Evolutionary conservation across 2,113 vertebrate species (phyloP), one percentile per base, ranked within the genome.

Genomic region (Anarhynchus alexandrinus): DNA sequence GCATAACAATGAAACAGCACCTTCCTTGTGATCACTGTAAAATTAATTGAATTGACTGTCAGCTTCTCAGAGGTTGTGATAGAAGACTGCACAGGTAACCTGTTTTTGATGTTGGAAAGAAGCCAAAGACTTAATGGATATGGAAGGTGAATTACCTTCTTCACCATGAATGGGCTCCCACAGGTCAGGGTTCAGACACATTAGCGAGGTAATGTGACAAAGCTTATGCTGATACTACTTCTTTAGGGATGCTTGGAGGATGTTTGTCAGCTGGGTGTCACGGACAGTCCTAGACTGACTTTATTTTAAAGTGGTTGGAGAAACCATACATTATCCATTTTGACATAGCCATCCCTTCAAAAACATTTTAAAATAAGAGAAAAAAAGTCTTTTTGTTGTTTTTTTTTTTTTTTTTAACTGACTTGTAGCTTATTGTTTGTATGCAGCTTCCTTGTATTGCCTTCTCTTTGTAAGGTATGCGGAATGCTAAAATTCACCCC

Each of bases 401-500:
- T 1, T 34, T 61, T 29, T 17, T 6, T 26, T 40, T 49, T 14
- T 66, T 64, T 70, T 62, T 74, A 5, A 57, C 14, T 52, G 40
- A 81, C 21, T 67, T 81, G n/a, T 57, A 86, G 7, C 1, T 79
- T 82, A 52, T 47, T 92, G 59, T 78, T 94, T 59, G n/a, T 34
- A 70, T 78, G 61, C 43, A 90, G 36, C 55, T 94, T 94, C 70
- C 47, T 40, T 79, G 25, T 22, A 74, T 40, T 89, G 49, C 61
- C 57, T 94, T 96, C 82, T 81, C 93, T 86, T 86, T 83, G 82
- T 42, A 97, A 97, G 85, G 88, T 58, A 72, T 42, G 26, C 59
- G 72, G 55, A 97, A 98, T 97, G 95, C 67, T 96, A 98, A 97
- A 98, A 96, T 96, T 95, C 70, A 91, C 91, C 82, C 82, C 42